Base-by-base conservation (phyloP, 2,113 vertebrate genomes). In the Spermophilus dauricus region DNA sequence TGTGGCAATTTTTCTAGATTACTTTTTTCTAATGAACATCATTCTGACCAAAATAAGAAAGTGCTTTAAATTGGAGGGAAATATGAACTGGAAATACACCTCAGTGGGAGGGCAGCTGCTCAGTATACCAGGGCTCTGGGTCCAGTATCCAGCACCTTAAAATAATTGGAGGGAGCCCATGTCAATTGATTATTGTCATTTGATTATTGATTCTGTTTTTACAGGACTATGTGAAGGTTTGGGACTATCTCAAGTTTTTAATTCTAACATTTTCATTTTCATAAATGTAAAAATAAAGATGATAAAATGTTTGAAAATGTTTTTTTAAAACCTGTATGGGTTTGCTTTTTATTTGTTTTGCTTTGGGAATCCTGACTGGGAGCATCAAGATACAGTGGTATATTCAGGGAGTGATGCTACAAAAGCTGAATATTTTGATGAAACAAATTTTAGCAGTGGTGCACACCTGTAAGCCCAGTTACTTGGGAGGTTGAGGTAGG, bases 1-100 rank as follows among this genome's bases (percentile, higher is more conserved):
- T 45, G 81, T 8, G 67, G 26, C 20, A 63, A 8, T 48, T 86
- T 92, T 94, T 86, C 37, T 17, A 2, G 42, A 37, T 91, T 70
- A 28, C 37, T 70, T 32, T 76, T 91, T 96, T 76, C 39, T 67
- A 91, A 77, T 63, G 48, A 87, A 96, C 5, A 39, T 32, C 22
- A 13, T 67, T 72, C 65, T 82, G 28, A 83, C 8, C n/a, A 84
- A 87, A 89, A 94, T 18, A 85, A 37, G 5, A 45, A 42, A 39
- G 24, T 34, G 48, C 34, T 92, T 95, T 95, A 83, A 61, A 63
- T 13, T 9, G 39, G 17, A 61, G 70, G 70, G n/a, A 42, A 28
- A 17, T 42, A 14, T 32, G 37, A 5, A 9, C 53, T 22, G 37
- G 53, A 34, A 7, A 24, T 78, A 28, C 34, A 73, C n/a, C 67